These are phyloP conservation scores for Myripristis murdjan DNA, from an alignment of 2,797 vertebrate species.

Conservation along the genomic window DNA sequence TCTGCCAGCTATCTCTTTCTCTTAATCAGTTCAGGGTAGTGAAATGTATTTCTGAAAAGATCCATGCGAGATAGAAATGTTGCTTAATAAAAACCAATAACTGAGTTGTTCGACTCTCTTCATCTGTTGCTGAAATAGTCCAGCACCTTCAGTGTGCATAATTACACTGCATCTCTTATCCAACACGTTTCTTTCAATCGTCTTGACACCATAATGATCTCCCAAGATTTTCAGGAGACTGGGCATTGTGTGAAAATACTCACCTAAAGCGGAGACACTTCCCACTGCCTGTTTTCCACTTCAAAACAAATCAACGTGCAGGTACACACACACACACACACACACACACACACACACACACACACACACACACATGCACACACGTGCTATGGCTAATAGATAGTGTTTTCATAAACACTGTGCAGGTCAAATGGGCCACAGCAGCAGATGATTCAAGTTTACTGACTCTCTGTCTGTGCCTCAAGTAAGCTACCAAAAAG, in stretches of 20 bases:
- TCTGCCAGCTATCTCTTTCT: too few species aligned
- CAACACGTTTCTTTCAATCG: too few species aligned
- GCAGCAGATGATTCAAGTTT: slow-evolving; percentile 43
- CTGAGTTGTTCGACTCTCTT: too few species aligned
- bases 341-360: slow-evolving; percentile 12
- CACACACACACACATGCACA: neutral
- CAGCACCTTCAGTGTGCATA: too few species aligned
- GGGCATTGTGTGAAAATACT: slow-evolving; percentile 21
- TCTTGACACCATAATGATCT: too few species aligned
- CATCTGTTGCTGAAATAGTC: too few species aligned
- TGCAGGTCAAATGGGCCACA: slow-evolving; percentile 29
- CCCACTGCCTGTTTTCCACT: neutral
- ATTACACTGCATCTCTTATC: too few species aligned
- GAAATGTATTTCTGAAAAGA: too few species aligned
- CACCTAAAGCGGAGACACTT: slow-evolving; percentile 24
- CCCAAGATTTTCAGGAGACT: too few species aligned
- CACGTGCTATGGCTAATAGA: slow-evolving; percentile 24
- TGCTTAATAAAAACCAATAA: too few species aligned
- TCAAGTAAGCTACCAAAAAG: slow-evolving; percentile 33
- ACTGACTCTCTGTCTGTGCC: slow-evolving; percentile 24
- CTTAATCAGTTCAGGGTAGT: too few species aligned
- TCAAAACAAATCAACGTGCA: slow-evolving; percentile 15
- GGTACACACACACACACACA: slow-evolving; percentile 13
- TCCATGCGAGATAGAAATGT: too few species aligned
- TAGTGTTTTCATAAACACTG: slow-evolving; percentile 25